phyloP scores from a whole-genome alignment of 1,140 invertebrate species.

The Drosophila mauritiana region DNA sequence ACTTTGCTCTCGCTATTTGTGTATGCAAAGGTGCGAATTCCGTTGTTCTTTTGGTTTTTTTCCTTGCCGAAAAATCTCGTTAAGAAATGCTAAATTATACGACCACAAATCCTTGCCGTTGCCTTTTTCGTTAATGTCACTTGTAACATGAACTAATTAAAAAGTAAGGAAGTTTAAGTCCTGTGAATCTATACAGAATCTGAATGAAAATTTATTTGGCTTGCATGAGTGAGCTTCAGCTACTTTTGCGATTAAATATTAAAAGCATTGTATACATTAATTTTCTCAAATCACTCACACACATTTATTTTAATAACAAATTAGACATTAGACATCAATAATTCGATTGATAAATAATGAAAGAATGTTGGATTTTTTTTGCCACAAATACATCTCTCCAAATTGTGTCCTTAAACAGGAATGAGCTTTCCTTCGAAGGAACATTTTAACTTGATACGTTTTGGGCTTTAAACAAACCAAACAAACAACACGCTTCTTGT shows the following conservation, averaged over 20 bases:
- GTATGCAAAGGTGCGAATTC: constrained; percentile 80
- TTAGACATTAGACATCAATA: no score
- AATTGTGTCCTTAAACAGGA: background rate
- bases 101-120: constrained; percentile 67
- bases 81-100: constrained; percentile 81
- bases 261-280: no score
- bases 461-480: constrained; percentile 80
- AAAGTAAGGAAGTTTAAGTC: constrained; percentile 32
- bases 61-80: constrained; percentile 57
- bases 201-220: background rate
- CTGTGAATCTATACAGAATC: background rate
- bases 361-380: background rate
- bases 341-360: no score
- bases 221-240: background rate
- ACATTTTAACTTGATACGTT: constrained; percentile 47
- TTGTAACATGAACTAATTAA: constrained; percentile 80
- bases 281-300: no score
- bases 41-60: constrained; percentile 52
- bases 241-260: background rate
- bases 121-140: constrained; percentile 67
- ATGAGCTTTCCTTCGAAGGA: background rate
- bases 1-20: constrained; percentile 51
- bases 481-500: constrained; percentile 71
- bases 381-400: constrained; percentile 1
- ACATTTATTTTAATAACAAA: no score